Conservation (phyloP, 2,888 invertebrate species). For the Sabellastarte sp. region DNA sequence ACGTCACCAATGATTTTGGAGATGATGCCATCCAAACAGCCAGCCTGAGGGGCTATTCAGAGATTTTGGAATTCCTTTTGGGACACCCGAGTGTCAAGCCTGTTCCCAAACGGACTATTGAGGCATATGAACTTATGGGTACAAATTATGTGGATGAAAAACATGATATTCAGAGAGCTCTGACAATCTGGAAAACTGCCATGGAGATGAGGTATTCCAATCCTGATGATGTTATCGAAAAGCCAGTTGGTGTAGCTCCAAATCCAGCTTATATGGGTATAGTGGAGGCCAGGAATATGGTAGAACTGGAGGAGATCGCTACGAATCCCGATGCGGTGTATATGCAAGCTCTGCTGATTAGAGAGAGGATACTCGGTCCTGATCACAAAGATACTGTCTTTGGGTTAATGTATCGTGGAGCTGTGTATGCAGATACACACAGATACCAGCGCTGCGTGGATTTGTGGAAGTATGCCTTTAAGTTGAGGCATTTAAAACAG, state of each 20-base stretch:
- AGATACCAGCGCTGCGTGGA: slow-evolving; percentile 80
- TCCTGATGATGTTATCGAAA: slow-evolving; percentile 25
- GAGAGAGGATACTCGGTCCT: slow-evolving; percentile 81
- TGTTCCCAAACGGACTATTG: slow-evolving; percentile 71
- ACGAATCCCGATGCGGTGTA: slow-evolving; percentile 39
- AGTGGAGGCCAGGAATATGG: slow-evolving; percentile 34
- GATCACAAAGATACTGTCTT: slow-evolving; percentile 84
- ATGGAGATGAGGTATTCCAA: slow-evolving; percentile 65
- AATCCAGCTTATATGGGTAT: slow-evolving; percentile 10
- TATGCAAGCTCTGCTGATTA: slow-evolving; percentile 82
- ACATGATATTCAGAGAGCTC: slow-evolving; percentile 66
- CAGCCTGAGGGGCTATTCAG: slow-evolving; percentile 70
- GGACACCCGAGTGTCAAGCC: slow-evolving; percentile 68
- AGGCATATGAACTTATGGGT: slow-evolving; percentile 85
- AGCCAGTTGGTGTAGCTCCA: slow-evolving; percentile 21
- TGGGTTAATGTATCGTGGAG: slow-evolving; percentile 64
- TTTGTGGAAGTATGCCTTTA: slow-evolving; percentile 80
- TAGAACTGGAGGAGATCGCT: slow-evolving; percentile 33
- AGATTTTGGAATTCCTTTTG: slow-evolving; percentile 67
- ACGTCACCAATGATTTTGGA: slow-evolving; percentile 74
- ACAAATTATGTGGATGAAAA: slow-evolving; percentile 86
- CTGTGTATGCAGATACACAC: slow-evolving; percentile 64
- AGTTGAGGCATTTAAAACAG: slow-evolving; percentile 62
- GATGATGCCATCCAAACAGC: slow-evolving; percentile 88
- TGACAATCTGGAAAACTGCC: slow-evolving; percentile 73